A percentile compares a stretch with the other conserved stretches of the same genome.
phyloP scores from a whole-genome alignment of 2,888 invertebrate genomes.

The Tiliacea citrago region DNA sequence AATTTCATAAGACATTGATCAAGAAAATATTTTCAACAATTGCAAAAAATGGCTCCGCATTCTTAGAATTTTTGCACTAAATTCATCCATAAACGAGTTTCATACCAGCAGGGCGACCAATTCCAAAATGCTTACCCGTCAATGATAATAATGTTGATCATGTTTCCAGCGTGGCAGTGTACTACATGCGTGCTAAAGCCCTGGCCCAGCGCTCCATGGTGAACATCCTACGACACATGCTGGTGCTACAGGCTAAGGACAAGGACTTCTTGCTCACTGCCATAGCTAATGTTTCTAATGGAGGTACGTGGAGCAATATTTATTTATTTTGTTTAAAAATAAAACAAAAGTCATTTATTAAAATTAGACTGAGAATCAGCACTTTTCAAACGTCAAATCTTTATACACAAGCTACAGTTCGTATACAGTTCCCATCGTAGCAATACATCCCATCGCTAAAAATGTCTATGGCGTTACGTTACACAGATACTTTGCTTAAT shows the following conservation, averaged over 20 bases:
- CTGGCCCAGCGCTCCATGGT: constrained; percentile 92
- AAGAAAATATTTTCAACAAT: neutral
- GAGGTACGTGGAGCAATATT: constrained; percentile 81
- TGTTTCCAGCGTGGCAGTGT: constrained; percentile 89
- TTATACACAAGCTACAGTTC: too few species aligned
- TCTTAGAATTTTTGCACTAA: neutral
- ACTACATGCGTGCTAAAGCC: constrained; percentile 92
- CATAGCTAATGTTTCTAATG: constrained; percentile 91
- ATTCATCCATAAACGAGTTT: neutral
- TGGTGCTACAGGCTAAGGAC: constrained; percentile 92
- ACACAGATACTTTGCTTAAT: too few species aligned
- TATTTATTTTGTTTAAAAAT: too few species aligned
- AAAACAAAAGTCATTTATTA: too few species aligned
- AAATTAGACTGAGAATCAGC: too few species aligned
- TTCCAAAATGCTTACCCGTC: neutral
- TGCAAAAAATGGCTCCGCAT: neutral
- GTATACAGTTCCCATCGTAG: too few species aligned
- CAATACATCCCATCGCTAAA: too few species aligned
- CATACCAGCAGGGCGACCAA: neutral
- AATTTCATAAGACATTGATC: neutral
- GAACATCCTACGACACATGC: constrained; percentile 91
- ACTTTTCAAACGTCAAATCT: too few species aligned
- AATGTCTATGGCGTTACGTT: too few species aligned
- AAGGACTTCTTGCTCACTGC: constrained; percentile 93
- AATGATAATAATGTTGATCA: neutral